Conservation (phyloP, 2,797 vertebrate species). For the Microctenopoma stevenorrisi region DNA sequence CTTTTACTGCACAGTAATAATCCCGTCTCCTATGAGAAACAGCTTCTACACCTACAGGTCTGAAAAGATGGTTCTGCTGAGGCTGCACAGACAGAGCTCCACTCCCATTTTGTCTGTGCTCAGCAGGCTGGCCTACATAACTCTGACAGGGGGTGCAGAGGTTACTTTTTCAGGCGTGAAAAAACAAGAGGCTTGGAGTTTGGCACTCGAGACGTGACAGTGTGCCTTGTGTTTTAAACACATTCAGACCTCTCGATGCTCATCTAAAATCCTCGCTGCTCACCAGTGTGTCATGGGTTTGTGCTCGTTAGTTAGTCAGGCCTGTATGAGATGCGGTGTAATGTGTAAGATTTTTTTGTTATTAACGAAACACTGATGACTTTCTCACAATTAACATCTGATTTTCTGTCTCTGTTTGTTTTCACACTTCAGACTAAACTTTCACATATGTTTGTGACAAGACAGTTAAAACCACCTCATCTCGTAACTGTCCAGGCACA, state of each 20-base stretch:
- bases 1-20: constrained; percentile 40
- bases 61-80: constrained; percentile 59
- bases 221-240: constrained; percentile 61
- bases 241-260: constrained; percentile 23
- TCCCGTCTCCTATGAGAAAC: constrained; percentile 31
- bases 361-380: not conserved
- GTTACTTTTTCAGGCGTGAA: constrained; percentile 61
- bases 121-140: constrained; percentile 68
- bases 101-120: constrained; percentile 59
- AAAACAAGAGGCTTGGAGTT: constrained; percentile 43
- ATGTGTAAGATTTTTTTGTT: not conserved
- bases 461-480: not conserved
- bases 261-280: constrained; percentile 22
- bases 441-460: not conserved
- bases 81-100: constrained; percentile 40
- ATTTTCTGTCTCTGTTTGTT: not conserved
- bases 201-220: constrained; percentile 35
- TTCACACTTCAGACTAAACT: not conserved
- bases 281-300: not conserved
- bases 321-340: not conserved
- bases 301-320: not conserved
- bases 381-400: not conserved
- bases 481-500: not conserved
- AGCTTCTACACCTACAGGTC: constrained; percentile 35
- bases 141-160: constrained; percentile 52